Evolutionary conservation across 30 jellyfish, hydroid and myxozoan genomes (phyloP).

Genomic region (Catostylus mosaicus): DNA sequence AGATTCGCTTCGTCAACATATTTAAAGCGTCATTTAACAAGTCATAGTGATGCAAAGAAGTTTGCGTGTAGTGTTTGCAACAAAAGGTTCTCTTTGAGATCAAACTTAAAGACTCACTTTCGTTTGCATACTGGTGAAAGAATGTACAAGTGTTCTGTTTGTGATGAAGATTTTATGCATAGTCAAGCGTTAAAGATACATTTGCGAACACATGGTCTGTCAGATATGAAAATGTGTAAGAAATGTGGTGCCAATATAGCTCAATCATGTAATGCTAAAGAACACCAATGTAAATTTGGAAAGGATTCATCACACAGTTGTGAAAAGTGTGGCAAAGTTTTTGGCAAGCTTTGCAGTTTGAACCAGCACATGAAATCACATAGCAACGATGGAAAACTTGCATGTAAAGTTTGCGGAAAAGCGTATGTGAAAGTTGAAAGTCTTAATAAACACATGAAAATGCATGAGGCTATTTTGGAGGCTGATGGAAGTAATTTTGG

Average conservation of each 20-base stretch:
- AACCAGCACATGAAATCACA: conserved; percentile 10
- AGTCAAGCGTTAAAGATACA: not conserved
- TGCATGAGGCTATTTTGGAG: not conserved
- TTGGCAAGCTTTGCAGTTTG: not conserved
- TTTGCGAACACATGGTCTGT: not conserved
- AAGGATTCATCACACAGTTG: not conserved
- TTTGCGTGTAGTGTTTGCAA: not conserved
- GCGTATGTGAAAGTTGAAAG: not conserved
- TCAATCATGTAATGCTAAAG: conserved; percentile 6
- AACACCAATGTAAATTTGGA: not conserved
- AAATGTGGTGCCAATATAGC: not conserved
- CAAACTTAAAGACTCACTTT: not conserved
- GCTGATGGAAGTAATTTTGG: not conserved
- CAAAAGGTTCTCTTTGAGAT: not conserved
- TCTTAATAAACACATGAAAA: conserved; percentile 17
- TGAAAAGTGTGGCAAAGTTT: conserved; percentile 2
- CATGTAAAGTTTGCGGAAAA: conserved; percentile 33
- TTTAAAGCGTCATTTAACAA: conserved; percentile 16
- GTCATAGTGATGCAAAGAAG: not conserved
- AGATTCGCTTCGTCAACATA: conserved; percentile 24
- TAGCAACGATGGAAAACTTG: not conserved
- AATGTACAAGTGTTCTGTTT: conserved; percentile 7
- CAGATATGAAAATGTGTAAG: not conserved
- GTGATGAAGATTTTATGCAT: conserved; percentile 20
- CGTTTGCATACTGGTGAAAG: conserved; percentile 28